These are phyloP conservation scores for Alouatta palliata DNA, from an alignment of 2,113 vertebrate genomes.

Conservation along the genomic window DNA sequence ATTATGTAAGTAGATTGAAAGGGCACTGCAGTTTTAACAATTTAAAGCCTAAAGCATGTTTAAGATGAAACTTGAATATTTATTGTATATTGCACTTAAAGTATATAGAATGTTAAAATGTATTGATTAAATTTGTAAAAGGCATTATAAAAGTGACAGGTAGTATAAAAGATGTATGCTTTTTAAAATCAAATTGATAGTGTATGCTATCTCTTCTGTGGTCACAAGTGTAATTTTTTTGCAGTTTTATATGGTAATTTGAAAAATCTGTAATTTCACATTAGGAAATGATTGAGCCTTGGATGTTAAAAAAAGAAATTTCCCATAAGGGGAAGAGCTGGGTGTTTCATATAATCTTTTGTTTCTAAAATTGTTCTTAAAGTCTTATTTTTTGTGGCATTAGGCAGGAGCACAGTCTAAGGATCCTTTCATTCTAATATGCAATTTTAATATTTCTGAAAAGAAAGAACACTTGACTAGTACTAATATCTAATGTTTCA, in stretches of 20 bases:
- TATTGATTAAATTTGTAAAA: slow-evolving; percentile 90
- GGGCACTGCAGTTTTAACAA: slow-evolving; percentile 89
- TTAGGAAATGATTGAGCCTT: slow-evolving; percentile 77
- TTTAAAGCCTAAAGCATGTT: slow-evolving; percentile 89
- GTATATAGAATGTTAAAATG: slow-evolving; percentile 89
- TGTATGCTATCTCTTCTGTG: slow-evolving; percentile 64
- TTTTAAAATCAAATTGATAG: slow-evolving; percentile 85
- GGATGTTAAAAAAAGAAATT: slow-evolving; percentile 58
- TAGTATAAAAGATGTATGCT: slow-evolving; percentile 86
- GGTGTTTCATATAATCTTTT: slow-evolving; percentile 73
- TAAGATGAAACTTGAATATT: slow-evolving; percentile 88
- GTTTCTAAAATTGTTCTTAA: slow-evolving; percentile 75
- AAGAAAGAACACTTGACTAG: slow-evolving; percentile 80
- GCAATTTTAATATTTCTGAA: slow-evolving; percentile 81
- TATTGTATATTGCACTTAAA: slow-evolving; percentile 88
- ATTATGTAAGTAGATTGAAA: slow-evolving; percentile 92
- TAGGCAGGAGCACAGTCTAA: slow-evolving; percentile 65
- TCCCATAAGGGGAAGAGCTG: slow-evolving; percentile 57
- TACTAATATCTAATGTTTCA: slow-evolving; percentile 84
- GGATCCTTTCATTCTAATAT: slow-evolving; percentile 74
- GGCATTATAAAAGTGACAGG: slow-evolving; percentile 88
- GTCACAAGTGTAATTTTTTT: slow-evolving; percentile 80
- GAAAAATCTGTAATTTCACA: slow-evolving; percentile 77
- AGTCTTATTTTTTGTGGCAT: slow-evolving; percentile 77
- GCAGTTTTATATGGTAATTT: slow-evolving; percentile 81